These are phyloP conservation scores for Heliocidaris erythrogramma DNA, from an alignment of 35 echinoderm and acorn worm species.

Conservation along the genomic window DNA sequence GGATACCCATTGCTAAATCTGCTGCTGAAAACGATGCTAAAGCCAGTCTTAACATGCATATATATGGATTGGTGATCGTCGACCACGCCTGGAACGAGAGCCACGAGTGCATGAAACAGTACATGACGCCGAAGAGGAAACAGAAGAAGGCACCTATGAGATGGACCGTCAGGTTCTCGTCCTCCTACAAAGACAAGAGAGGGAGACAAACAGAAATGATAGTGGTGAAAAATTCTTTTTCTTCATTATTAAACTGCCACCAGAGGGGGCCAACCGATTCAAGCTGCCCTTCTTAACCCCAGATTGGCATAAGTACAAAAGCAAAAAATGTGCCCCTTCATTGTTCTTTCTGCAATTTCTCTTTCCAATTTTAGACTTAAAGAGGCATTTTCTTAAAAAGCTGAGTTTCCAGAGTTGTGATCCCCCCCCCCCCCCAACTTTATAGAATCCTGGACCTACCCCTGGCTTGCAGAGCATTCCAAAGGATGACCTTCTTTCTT, in stretches of 20 bases:
- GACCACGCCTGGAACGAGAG: conserved; percentile 57
- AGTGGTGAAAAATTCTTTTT: not conserved
- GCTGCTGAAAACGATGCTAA: conserved; percentile 45
- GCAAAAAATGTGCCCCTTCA: too few relatives aligned
- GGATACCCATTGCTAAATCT: conserved; percentile 63
- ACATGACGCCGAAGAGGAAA: conserved; percentile 65
- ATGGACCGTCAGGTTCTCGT: conserved; percentile 62
- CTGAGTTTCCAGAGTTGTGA: too few relatives aligned
- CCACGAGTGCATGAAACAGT: conserved; percentile 61
- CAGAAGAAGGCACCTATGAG: conserved; percentile 63
- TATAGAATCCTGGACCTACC: too few relatives aligned
- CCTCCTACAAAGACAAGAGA: conserved; percentile 44
- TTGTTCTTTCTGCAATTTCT: too few relatives aligned
- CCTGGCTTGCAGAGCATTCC: too few relatives aligned
- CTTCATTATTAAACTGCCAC: not conserved
- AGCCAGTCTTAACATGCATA: conserved; percentile 46
- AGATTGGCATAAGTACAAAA: too few relatives aligned
- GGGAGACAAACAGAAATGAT: not conserved
- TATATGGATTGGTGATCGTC: conserved; percentile 29
- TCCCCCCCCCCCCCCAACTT: too few relatives aligned
- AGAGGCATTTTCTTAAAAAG: too few relatives aligned
- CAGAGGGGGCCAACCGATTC: not conserved
- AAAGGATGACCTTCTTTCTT: too few relatives aligned
- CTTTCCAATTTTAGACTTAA: too few relatives aligned
- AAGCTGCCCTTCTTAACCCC: too few relatives aligned